Evolutionary conservation across 92 coral and sea anemone genomes (phyloP).

Genomic region (Siderastrea radians): DNA sequence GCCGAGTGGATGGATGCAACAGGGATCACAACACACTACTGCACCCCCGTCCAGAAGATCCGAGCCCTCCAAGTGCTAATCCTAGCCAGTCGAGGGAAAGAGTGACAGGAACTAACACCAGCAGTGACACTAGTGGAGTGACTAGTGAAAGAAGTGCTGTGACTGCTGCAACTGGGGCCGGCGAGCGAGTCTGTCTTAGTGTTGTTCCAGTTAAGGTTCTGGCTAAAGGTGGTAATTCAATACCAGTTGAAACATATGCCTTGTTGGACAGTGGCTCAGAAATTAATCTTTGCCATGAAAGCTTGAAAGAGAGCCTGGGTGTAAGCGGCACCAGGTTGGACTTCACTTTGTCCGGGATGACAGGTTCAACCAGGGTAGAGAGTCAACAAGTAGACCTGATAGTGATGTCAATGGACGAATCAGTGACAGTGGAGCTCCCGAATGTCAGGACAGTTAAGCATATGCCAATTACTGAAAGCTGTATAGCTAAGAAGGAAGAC

Average conservation of each 20-base stretch:
- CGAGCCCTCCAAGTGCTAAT: neutral
- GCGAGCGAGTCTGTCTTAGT: conserved; percentile 76
- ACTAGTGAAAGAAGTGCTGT: too few relatives aligned
- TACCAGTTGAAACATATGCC: conserved; percentile 69
- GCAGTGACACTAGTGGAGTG: neutral
- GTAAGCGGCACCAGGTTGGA: conserved; percentile 46
- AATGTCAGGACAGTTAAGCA: conserved; percentile 73
- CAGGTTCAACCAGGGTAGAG: conserved; percentile 68
- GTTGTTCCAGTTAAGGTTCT: conserved; percentile 79
- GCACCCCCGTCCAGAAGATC: conserved; percentile 57
- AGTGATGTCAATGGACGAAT: conserved; percentile 73
- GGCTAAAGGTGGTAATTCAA: conserved; percentile 30
- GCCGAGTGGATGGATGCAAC: too few relatives aligned
- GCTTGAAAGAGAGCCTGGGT: conserved; percentile 35
- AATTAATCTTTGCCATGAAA: conserved; percentile 76
- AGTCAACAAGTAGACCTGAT: conserved; percentile 54
- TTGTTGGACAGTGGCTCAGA: conserved; percentile 76
- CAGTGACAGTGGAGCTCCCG: conserved; percentile 53
- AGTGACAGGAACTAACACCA: neutral
- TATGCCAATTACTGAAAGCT: conserved; percentile 66
- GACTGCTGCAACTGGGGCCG: conserved; percentile 73
- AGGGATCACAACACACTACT: conserved; percentile 32
- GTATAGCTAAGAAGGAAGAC: conserved; percentile 61
- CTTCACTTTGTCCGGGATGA: conserved; percentile 74
- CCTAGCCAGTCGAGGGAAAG: neutral